phyloP scores from a whole-genome alignment of 2,797 vertebrate genomes.

The Tachyglossus aculeatus region DNA sequence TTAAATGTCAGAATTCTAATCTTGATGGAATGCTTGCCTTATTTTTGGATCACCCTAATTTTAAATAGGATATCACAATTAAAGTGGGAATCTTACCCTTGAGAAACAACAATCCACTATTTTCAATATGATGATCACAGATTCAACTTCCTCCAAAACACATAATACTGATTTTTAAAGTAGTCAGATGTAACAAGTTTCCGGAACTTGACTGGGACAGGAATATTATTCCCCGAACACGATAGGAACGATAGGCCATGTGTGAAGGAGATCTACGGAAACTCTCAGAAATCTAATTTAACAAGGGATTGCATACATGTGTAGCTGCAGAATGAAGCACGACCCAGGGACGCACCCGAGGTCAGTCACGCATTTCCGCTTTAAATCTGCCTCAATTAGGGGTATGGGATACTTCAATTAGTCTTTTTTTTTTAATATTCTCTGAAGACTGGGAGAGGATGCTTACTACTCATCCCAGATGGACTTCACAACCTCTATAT shows the following conservation, averaged over 20 bases:
- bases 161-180: conserved; percentile 29
- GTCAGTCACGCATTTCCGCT: conserved; percentile 64
- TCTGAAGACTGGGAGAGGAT: conserved; percentile 31
- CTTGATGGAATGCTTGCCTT: too few species aligned
- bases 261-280: background rate
- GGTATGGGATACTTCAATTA: conserved; percentile 51
- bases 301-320: background rate
- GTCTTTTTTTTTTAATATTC: conserved; percentile 38
- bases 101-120: conserved; percentile 40
- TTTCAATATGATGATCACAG: conserved; percentile 53
- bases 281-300: conserved; percentile 2
- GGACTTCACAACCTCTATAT: conserved; percentile 31
- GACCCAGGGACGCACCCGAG: conserved; percentile 20
- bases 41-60: too few species aligned
- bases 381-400: conserved; percentile 61
- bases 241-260: conserved; percentile 16
- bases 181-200: conserved; percentile 46
- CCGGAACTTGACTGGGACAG: conserved; percentile 13
- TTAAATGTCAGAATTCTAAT: too few species aligned
- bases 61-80: too few species aligned
- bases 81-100: too few species aligned
- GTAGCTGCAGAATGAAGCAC: background rate
- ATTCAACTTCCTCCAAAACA: conserved; percentile 34
- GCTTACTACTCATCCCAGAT: conserved; percentile 48
- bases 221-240: conserved; percentile 39